Evolutionary conservation across 1,140 invertebrate species (phyloP).

Genomic region (Lucilia cuprina): DNA sequence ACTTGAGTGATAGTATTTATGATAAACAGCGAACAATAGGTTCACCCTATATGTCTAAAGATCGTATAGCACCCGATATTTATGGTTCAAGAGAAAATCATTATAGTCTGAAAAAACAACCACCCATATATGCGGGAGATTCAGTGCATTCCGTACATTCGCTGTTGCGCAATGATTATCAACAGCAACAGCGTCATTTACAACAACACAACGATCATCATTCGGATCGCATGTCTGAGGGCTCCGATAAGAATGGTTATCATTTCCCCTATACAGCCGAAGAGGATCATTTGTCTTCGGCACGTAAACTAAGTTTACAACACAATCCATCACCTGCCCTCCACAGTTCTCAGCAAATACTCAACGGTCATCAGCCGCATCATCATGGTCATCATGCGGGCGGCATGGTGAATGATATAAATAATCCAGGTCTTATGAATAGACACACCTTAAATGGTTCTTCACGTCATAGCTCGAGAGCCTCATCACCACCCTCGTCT

Average conservation of each 20-base stretch:
- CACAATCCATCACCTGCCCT: slow-evolving; percentile 46
- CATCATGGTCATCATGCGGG: slow-evolving; percentile 38
- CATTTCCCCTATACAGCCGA: slow-evolving; percentile 76
- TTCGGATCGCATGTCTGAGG: slow-evolving; percentile 72
- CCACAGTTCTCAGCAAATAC: slow-evolving; percentile 57
- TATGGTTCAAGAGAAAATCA: slow-evolving; percentile 59
- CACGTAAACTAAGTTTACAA: slow-evolving; percentile 61
- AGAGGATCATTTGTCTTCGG: slow-evolving; percentile 66
- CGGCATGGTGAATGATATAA: slow-evolving; percentile 65
- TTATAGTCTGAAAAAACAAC: slow-evolving; percentile 57
- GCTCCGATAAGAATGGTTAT: slow-evolving; percentile 80
- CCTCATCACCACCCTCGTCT: slow-evolving; percentile 53
- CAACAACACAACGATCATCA: slow-evolving; percentile 67
- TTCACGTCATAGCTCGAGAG: slow-evolving; percentile 59
- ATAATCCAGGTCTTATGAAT: slow-evolving; percentile 63
- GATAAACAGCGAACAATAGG: slow-evolving; percentile 56
- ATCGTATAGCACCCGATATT: slow-evolving; percentile 58
- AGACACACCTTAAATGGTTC: slow-evolving; percentile 62
- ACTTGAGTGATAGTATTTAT: slow-evolving; percentile 59
- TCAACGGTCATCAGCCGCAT: slow-evolving; percentile 37
- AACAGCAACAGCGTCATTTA: slow-evolving; percentile 65
- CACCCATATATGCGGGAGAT: slow-evolving; percentile 49
- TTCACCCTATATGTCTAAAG: slow-evolving; percentile 60
- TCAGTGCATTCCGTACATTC: slow-evolving; percentile 64
- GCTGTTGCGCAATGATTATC: slow-evolving; percentile 67